These are phyloP conservation scores for Caerostris darwini DNA, from an alignment of 1,140 invertebrate genomes.

Conservation along the genomic window DNA sequence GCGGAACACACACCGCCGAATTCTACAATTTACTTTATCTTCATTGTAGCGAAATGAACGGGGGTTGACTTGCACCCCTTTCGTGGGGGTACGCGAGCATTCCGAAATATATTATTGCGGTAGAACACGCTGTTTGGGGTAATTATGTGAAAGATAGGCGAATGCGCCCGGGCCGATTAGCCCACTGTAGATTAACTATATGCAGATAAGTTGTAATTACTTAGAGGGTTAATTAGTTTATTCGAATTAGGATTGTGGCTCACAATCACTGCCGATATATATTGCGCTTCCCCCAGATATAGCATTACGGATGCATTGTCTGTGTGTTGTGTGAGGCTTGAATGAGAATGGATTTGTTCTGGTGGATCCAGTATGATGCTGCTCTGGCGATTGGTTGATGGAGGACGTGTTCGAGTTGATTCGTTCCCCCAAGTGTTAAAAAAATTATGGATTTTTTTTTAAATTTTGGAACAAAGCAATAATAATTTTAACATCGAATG, in stretches of 20 bases:
- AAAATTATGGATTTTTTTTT: too few species aligned
- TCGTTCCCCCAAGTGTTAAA: too few species aligned
- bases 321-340: neutral
- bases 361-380: neutral
- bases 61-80: conserved; percentile 16
- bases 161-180: conserved; percentile 53
- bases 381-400: neutral
- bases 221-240: conserved; percentile 70
- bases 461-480: too few species aligned
- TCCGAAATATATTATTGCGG: conserved; percentile 61
- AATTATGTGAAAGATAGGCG: conserved; percentile 70
- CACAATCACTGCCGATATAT: conserved; percentile 65
- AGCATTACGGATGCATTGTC: conserved; percentile 29
- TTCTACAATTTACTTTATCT: conserved; percentile 17
- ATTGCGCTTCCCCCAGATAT: conserved; percentile 23
- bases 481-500: too few species aligned
- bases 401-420: neutral
- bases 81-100: neutral
- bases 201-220: conserved; percentile 74
- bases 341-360: neutral
- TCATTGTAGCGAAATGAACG: conserved; percentile 30
- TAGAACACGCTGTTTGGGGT: conserved; percentile 57
- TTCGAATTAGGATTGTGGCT: conserved; percentile 67
- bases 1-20: neutral
- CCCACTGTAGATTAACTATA: conserved; percentile 67